Percentiles rank a stretch among this genome's conserved stretches.
phyloP scores from a whole-genome alignment of 2,113 vertebrate genomes.

The Epinephelus fuscoguttatus region DNA sequence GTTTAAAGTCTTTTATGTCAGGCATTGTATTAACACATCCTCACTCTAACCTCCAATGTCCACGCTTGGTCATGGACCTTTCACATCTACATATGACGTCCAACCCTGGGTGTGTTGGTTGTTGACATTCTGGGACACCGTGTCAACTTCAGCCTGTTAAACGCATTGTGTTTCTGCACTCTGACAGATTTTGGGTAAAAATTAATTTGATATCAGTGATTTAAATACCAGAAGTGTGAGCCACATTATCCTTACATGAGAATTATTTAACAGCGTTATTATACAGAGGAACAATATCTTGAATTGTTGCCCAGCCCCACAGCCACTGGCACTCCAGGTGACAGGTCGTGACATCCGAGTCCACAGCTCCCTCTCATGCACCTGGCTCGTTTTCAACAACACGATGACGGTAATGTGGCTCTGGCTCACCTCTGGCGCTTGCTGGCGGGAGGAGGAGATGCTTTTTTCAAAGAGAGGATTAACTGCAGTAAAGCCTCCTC shows the following conservation, averaged over 20 bases:
- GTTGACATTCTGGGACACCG: no score
- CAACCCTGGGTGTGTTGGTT: no score
- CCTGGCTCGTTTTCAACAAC: slow-evolving; percentile 7
- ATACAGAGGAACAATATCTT: neutral
- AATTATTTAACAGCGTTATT: neutral
- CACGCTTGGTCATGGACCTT: no score
- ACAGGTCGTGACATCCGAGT: neutral
- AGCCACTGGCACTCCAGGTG: neutral
- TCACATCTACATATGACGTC: no score
- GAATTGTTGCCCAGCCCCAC: neutral
- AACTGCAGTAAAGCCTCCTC: slow-evolving; percentile 45
- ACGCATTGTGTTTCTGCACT: no score
- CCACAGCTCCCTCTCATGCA: neutral
- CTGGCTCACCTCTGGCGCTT: slow-evolving; percentile 16
- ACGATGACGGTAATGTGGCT: slow-evolving; percentile 52
- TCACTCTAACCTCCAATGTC: no score
- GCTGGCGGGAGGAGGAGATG: slow-evolving; percentile 46
- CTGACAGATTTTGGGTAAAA: neutral
- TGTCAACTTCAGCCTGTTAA: no score
- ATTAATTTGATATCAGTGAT: neutral
- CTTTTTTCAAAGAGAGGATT: slow-evolving; percentile 71
- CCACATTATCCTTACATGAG: neutral
- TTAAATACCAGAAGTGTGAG: neutral
- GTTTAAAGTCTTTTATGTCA: no score
- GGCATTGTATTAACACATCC: no score